A percentile compares a stretch with the other conserved stretches of the same genome.
phyloP scores from a whole-genome alignment of 2,888 invertebrate genomes.

The Arge pagana region DNA sequence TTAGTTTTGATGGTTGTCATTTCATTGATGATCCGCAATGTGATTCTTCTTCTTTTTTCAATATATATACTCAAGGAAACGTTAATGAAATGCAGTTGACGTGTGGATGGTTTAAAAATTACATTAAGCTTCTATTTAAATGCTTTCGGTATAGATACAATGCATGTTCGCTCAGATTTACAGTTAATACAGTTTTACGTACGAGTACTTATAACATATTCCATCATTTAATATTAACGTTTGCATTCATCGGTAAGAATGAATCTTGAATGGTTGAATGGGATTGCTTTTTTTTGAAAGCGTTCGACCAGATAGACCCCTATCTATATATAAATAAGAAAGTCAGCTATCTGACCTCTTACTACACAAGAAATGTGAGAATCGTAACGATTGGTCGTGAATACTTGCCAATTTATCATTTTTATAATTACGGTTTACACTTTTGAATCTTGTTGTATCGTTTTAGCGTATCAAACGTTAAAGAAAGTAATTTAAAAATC shows the following conservation, averaged over 20 bases:
- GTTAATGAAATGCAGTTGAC: not conserved
- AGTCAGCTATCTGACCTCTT: too few species aligned
- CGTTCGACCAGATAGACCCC: too few species aligned
- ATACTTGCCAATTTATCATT: too few species aligned
- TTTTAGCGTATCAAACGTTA: too few species aligned
- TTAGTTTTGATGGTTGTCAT: constrained; percentile 1
- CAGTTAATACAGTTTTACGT: constrained; percentile 7
- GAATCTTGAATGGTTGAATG: not conserved
- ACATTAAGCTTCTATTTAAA: constrained; percentile 9
- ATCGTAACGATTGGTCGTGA: too few species aligned
- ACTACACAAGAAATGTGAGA: too few species aligned
- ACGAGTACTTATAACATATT: not conserved
- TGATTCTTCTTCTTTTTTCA: not conserved
- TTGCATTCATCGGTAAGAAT: not conserved
- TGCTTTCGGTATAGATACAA: constrained; percentile 6
- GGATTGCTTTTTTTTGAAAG: too few species aligned
- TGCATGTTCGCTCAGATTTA: not conserved
- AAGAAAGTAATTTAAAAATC: too few species aligned
- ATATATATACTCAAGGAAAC: not conserved
- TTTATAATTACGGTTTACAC: too few species aligned
- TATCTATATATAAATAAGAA: too few species aligned
- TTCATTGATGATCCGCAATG: not conserved
- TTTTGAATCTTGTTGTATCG: too few species aligned
- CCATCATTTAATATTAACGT: not conserved
- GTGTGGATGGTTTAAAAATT: not conserved